These are phyloP conservation scores for Turnix velox DNA, from an alignment of 2,113 vertebrate species.

Conservation along the genomic window DNA sequence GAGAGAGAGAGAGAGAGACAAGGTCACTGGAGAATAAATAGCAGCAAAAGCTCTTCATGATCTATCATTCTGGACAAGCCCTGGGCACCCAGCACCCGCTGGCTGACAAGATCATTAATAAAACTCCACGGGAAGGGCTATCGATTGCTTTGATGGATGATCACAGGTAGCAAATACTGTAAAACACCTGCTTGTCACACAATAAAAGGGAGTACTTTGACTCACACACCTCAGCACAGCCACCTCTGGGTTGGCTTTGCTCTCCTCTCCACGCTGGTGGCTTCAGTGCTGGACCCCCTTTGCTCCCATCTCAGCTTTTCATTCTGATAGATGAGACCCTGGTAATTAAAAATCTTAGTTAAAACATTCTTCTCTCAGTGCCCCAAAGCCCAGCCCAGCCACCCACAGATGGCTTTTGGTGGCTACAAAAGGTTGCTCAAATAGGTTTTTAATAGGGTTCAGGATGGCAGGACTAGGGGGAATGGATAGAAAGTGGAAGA, in stretches of 20 bases:
- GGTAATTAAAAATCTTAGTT: not conserved
- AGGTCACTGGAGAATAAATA: conserved; percentile 94
- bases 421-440: too few relatives aligned
- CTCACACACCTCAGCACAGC: not conserved
- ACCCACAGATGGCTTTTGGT: not conserved
- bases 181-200: conserved; percentile 86
- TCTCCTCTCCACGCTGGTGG: not conserved
- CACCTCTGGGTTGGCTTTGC: too few relatives aligned
- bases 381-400: not conserved
- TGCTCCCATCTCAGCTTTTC: not conserved
- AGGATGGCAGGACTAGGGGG: too few relatives aligned
- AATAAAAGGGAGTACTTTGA: not conserved
- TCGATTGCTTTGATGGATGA: conserved; percentile 91
- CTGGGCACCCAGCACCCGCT: conserved; percentile 77
- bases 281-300: rapidly evolving
- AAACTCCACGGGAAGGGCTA: conserved; percentile 81
- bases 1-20: too few relatives aligned
- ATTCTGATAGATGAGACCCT: rapidly evolving
- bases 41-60: conserved; percentile 82
- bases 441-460: too few relatives aligned
- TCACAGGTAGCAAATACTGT: conserved; percentile 87
- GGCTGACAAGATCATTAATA: conserved; percentile 93
- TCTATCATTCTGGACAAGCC: conserved; percentile 90
- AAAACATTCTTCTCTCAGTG: not conserved
- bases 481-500: too few relatives aligned